These are phyloP conservation scores for Hemicordylus capensis DNA, from an alignment of 2,113 vertebrate species.

Conservation along the genomic window DNA sequence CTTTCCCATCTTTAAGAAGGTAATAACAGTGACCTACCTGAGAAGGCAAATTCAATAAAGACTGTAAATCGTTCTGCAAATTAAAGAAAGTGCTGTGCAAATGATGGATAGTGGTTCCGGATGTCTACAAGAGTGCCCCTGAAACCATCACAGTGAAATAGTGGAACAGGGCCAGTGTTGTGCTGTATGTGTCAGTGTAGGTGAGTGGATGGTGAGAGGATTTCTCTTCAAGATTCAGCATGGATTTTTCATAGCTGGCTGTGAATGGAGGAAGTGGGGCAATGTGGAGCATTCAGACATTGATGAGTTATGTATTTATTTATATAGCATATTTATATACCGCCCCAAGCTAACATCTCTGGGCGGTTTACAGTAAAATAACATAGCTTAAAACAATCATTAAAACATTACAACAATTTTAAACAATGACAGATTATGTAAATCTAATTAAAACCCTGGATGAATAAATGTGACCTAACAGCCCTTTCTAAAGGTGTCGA, in stretches of 20 bases:
- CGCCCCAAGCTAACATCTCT: too few relatives aligned
- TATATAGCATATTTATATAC: too few relatives aligned
- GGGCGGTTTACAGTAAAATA: too few relatives aligned
- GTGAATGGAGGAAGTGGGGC: not conserved
- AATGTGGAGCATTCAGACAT: not conserved
- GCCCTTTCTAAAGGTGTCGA: too few relatives aligned
- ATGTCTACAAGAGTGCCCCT: not conserved
- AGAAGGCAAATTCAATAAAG: not conserved
- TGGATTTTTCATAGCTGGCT: too few relatives aligned
- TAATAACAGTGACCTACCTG: not conserved
- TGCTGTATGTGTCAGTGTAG: not conserved
- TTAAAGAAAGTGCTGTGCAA: not conserved
- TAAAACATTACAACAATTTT: too few relatives aligned
- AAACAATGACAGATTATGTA: too few relatives aligned
- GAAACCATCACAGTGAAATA: not conserved
- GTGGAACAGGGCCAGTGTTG: not conserved
- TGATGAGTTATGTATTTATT: too few relatives aligned
- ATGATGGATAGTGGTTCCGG: not conserved
- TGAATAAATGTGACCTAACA: too few relatives aligned
- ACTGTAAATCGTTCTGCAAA: not conserved
- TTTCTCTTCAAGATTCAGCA: not conserved
- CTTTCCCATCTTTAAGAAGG: not conserved
- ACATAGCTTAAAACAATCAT: too few relatives aligned
- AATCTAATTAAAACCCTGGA: too few relatives aligned
- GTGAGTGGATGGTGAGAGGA: not conserved